These are phyloP conservation scores for Platypus cylindrus DNA, from an alignment of 2,888 invertebrate species.

Conservation along the genomic window DNA sequence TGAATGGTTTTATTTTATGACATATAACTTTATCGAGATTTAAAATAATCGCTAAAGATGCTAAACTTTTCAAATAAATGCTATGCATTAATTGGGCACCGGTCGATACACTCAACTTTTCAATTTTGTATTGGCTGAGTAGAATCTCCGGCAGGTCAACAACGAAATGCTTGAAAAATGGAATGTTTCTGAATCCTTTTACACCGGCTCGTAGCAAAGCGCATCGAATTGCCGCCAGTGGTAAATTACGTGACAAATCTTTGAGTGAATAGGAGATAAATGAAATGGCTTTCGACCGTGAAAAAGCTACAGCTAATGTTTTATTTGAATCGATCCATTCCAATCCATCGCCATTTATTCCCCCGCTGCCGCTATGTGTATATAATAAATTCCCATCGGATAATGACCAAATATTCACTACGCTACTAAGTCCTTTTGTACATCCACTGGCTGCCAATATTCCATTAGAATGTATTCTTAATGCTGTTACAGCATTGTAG, in stretches of 20 bases:
- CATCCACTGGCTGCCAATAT: constrained; percentile 43
- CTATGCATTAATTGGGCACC: constrained; percentile 48
- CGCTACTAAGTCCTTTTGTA: constrained; percentile 35
- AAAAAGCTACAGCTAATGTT: constrained; percentile 41
- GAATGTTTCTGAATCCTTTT: constrained; percentile 39
- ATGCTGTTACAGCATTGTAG: constrained; percentile 38
- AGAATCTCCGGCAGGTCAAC: constrained; percentile 39
- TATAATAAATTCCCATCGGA: constrained; percentile 44
- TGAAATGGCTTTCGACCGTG: constrained; percentile 40
- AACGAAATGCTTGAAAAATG: constrained; percentile 38
- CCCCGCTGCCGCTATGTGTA: constrained; percentile 40
- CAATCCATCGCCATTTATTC: constrained; percentile 37
- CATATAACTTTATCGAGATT: constrained; percentile 42
- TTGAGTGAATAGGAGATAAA: constrained; percentile 37
- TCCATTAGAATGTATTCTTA: constrained; percentile 40
- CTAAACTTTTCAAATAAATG: constrained; percentile 43
- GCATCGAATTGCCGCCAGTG: constrained; percentile 39
- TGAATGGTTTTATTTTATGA: constrained; percentile 37
- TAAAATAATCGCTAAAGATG: constrained; percentile 41
- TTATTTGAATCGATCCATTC: constrained; percentile 39
- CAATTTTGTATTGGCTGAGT: constrained; percentile 40
- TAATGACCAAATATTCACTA: constrained; percentile 49
- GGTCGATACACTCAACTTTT: constrained; percentile 43
- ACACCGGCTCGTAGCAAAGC: constrained; percentile 40
- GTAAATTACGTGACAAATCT: constrained; percentile 33